Percentiles rank a stretch among this genome's conserved stretches.
These are phyloP conservation scores for Eupleurogrammus muticus DNA, from an alignment of 2,797 vertebrate species.

Conservation along the genomic window DNA sequence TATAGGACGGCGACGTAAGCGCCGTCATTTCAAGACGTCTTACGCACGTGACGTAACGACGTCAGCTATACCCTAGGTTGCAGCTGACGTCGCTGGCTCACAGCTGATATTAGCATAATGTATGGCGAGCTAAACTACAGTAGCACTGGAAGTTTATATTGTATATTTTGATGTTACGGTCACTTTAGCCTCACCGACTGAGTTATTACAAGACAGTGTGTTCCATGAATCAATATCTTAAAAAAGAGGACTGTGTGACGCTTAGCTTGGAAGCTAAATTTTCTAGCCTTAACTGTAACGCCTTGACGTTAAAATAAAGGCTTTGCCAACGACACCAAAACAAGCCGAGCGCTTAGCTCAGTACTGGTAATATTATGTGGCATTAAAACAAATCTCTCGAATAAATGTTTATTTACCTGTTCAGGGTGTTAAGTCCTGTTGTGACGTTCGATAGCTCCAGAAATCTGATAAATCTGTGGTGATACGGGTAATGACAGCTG, in stretches of 20 bases:
- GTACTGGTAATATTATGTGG: accelerated
- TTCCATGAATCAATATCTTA: accelerated
- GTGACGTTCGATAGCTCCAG: accelerated
- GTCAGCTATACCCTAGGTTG: not conserved
- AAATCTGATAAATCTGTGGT: too few species aligned
- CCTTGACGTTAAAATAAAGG: not conserved
- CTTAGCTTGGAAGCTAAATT: not conserved
- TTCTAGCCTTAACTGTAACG: constrained; percentile 1
- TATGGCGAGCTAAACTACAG: not conserved
- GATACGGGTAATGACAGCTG: constrained; percentile 8
- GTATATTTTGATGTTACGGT: not conserved
- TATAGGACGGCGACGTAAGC: too few species aligned
- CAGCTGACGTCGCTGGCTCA: not conserved
- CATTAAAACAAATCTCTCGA: accelerated
- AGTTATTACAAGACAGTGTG: accelerated
- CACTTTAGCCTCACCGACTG: not conserved
- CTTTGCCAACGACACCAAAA: not conserved
- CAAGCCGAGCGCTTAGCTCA: too few species aligned
- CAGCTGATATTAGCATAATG: not conserved
- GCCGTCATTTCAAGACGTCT: too few species aligned
- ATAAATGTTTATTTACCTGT: constrained; percentile 1
- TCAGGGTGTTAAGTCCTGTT: not conserved
- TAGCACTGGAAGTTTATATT: not conserved
- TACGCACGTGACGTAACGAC: not conserved
- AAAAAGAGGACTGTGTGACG: accelerated